A percentile compares a stretch with the other conserved stretches of the same genome.
Conservation (phyloP, 1,140 invertebrate species). For the Probaryconus sp. region DNA sequence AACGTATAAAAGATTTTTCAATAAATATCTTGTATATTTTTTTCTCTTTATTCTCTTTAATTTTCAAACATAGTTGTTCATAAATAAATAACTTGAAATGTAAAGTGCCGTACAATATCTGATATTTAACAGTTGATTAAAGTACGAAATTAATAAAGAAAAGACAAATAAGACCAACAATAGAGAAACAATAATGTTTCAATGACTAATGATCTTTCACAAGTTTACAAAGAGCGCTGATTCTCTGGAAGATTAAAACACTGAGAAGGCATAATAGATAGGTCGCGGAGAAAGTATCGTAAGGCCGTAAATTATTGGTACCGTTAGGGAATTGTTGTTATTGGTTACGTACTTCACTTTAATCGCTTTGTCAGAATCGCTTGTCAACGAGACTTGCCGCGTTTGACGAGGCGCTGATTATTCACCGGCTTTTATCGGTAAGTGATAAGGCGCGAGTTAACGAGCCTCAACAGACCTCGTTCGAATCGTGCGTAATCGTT, state of each 20-base stretch:
- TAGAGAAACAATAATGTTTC: no score
- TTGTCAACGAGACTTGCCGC: conserved; percentile 36
- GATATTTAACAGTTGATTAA: no score
- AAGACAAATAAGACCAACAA: background rate
- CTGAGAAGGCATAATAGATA: conserved; percentile 32
- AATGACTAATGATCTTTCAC: no score
- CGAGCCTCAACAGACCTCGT: conserved; percentile 15
- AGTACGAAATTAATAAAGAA: background rate
- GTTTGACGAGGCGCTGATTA: conserved; percentile 26
- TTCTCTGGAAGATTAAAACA: no score
- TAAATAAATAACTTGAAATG: no score
- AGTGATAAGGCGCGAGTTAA: conserved; percentile 18
- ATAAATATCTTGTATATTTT: no score
- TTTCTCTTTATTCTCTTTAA: no score
- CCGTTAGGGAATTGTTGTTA: conserved; percentile 54
- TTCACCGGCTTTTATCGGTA: conserved; percentile 14
- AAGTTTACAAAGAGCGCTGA: no score
- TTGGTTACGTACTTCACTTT: background rate
- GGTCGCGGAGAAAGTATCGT: conserved; percentile 47
- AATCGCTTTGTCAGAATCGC: conserved; percentile 27
- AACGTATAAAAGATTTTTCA: no score
- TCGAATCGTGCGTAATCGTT: conserved; percentile 42
- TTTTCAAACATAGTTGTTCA: no score
- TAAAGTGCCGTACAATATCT: no score
- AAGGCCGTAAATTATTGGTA: conserved; percentile 44